These are phyloP conservation scores for Notamacropus eugenii DNA, from an alignment of 2,797 vertebrate species.

Conservation along the genomic window DNA sequence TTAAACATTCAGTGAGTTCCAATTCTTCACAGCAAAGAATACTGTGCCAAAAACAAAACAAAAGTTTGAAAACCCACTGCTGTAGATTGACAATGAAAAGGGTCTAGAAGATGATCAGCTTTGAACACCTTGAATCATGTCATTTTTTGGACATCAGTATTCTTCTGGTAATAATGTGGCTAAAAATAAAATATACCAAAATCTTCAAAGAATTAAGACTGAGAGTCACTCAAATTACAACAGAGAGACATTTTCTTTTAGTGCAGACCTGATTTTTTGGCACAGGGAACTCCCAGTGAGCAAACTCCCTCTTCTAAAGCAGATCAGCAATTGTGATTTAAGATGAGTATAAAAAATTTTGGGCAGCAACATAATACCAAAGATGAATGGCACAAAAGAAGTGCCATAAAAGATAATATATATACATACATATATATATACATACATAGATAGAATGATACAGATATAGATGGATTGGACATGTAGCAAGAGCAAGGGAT, in stretches of 20 bases:
- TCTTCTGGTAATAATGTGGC: background rate
- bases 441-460: background rate
- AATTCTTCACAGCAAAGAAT: background rate
- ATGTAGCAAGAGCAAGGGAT: background rate
- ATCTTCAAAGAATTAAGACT: background rate
- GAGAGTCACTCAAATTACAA: background rate
- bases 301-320: background rate
- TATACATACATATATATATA: too few relatives aligned
- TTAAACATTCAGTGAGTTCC: background rate
- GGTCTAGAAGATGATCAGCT: background rate
- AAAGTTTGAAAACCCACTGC: background rate
- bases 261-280: background rate
- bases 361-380: background rate
- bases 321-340: background rate
- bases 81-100: background rate
- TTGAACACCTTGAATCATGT: background rate
- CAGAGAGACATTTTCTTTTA: background rate
- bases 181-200: background rate
- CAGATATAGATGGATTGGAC: background rate
- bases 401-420: background rate
- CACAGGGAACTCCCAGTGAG: background rate
- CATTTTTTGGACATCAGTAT: background rate
- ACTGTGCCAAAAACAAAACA: background rate
- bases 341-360: background rate
- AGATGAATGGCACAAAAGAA: background rate